Evolutionary conservation across 2,888 invertebrate genomes (phyloP).

Genomic region (Spodoptera littoralis): DNA sequence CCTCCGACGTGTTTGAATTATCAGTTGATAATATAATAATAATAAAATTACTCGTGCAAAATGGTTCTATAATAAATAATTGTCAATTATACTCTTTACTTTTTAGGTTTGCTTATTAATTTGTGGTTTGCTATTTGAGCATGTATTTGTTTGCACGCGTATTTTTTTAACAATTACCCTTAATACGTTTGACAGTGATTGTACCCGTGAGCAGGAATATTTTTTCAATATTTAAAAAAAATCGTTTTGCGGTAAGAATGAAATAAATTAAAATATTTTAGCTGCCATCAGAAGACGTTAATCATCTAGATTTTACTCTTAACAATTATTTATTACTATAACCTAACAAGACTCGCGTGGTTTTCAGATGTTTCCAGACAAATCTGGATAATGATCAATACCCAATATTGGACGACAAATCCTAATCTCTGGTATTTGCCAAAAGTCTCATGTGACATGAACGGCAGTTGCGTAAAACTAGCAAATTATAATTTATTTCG

Average conservation of each 20-base stretch:
- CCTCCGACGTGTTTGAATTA: slow-evolving; percentile 38
- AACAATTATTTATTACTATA: too few relatives aligned
- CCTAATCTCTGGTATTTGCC: slow-evolving; percentile 2
- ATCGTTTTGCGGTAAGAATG: background rate
- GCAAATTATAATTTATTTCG: slow-evolving; percentile 4
- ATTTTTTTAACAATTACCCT: background rate
- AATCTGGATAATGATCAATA: background rate
- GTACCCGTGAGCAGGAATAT: slow-evolving; percentile 29
- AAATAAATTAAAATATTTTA: slow-evolving; percentile 3
- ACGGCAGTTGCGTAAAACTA: slow-evolving; percentile 6
- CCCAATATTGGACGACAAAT: background rate
- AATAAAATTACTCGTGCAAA: slow-evolving; percentile 5
- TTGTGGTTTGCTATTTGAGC: slow-evolving; percentile 42
- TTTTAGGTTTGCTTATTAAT: slow-evolving; percentile 22
- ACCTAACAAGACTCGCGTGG: too few relatives aligned
- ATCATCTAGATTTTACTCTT: too few relatives aligned
- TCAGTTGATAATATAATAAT: slow-evolving; percentile 35
- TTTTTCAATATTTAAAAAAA: too few relatives aligned
- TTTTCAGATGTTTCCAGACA: background rate
- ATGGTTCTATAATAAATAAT: slow-evolving; percentile 9
- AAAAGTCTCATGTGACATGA: slow-evolving; percentile 3
- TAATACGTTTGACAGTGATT: slow-evolving; percentile 26
- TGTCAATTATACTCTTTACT: slow-evolving; percentile 24
- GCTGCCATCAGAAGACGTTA: too few relatives aligned
- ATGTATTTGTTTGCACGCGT: slow-evolving; percentile 27